Evolutionary conservation across 2,888 invertebrate species (phyloP).

Genomic region (Heliconius hortense): DNA sequence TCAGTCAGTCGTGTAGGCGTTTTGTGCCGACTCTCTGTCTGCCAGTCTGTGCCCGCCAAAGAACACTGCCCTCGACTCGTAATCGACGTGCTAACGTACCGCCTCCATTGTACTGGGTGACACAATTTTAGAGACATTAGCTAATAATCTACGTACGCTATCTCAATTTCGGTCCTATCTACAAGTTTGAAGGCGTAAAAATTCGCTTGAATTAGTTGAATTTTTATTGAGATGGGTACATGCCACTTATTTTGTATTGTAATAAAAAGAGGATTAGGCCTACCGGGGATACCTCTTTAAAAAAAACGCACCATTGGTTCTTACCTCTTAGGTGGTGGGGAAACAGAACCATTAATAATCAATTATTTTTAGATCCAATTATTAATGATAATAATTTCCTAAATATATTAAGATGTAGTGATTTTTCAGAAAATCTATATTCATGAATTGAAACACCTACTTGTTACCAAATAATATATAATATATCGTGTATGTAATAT

Average conservation of each 20-base stretch:
- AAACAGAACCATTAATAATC: conserved; percentile 59
- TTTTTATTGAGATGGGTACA: conserved; percentile 28
- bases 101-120: conserved; percentile 74
- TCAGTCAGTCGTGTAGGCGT: conserved; percentile 31
- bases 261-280: conserved; percentile 72
- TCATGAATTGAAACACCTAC: no score
- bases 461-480: no score
- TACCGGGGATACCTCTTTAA: conserved; percentile 79
- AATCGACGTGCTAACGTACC: conserved; percentile 69
- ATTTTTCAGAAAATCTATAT: background rate
- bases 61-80: conserved; percentile 67
- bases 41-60: conserved; percentile 54
- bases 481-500: background rate
- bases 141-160: conserved; percentile 62
- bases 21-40: conserved; percentile 60
- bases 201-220: conserved; percentile 25
- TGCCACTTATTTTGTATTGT: conserved; percentile 22
- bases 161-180: conserved; percentile 56
- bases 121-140: conserved; percentile 78
- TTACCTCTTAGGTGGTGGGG: conserved; percentile 79
- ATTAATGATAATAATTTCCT: background rate
- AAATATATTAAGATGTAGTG: background rate
- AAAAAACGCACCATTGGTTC: conserved; percentile 77
- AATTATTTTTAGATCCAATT: background rate
- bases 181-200: conserved; percentile 41